Base-by-base conservation (phyloP, 2,888 invertebrate species). In the Marasmarcha lunaedactyla region DNA sequence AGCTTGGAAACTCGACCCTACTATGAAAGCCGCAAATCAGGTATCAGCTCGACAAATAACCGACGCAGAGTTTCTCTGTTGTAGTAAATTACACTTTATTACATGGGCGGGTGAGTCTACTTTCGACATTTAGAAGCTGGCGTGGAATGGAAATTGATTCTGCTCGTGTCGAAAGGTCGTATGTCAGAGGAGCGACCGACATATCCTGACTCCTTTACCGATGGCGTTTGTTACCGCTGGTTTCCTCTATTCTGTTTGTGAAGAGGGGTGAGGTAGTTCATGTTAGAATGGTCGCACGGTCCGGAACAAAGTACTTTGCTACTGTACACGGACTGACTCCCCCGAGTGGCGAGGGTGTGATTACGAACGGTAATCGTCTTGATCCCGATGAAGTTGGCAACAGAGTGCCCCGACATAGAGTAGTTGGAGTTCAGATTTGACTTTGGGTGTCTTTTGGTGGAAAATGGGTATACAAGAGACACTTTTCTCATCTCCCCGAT, bases 341-440 rank as follows among this genome's bases (percentile, higher is more conserved):
- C 55, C 57, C 59, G 61, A 70, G 71, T 59, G 68, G 65, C 62
- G 70, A 63, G 71, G 71, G 71, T 65, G 65, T 65, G 57, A 73
- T 74, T 73, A 71, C 71, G 59, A 60, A 60, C 63, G 62, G 77
- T 77, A 76, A 78, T 79, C 76, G 72, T 62, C 71, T 66, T 73
- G 76, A 76, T 76, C 73, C 71, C 74, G 55, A 71, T 72, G 72
- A 76, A 72, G 74, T 72, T 70, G 66, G 68, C 62, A 71, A 71
- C 72, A 59, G 66, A 68, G 64, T 54, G 58, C 55, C 54, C 60
- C 48, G 57, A 54, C 51, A 47, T 40, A 47, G 47, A 60, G 48
- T 51, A 57, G 54, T 20, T 51, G 47, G 15, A 33, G 3, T 33
- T 27, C 15, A 38, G 33, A 38, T 14, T 15, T 9, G 33, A 15